phyloP scores from a whole-genome alignment of 2,888 invertebrate species.

The Muschampia plurimacula region DNA sequence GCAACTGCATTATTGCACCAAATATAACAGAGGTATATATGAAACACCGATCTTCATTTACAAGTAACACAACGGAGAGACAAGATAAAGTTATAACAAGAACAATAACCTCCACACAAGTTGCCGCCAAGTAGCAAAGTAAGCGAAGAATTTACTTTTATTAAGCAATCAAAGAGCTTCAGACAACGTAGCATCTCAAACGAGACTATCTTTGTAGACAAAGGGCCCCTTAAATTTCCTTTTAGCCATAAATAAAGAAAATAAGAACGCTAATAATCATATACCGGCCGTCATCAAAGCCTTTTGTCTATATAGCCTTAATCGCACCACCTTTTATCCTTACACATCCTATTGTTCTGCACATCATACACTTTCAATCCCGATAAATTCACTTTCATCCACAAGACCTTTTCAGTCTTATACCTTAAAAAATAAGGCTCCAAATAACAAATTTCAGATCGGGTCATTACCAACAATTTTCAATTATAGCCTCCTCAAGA shows the following conservation, averaged over 20 bases:
- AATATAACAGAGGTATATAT: background rate
- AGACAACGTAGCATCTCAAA: conserved; percentile 33
- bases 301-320: conserved; percentile 49
- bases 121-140: conserved; percentile 30
- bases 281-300: conserved; percentile 50
- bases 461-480: conserved; percentile 55
- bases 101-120: conserved; percentile 32
- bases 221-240: conserved; percentile 31
- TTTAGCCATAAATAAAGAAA: conserved; percentile 35
- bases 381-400: conserved; percentile 44
- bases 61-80: conserved; percentile 18
- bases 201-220: conserved; percentile 37
- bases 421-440: conserved; percentile 38
- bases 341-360: conserved; percentile 55
- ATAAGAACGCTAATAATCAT: conserved; percentile 39
- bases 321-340: conserved; percentile 55
- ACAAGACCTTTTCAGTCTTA: conserved; percentile 43
- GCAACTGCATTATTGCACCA: background rate
- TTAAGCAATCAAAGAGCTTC: conserved; percentile 39
- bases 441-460: conserved; percentile 36
- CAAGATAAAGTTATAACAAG: conserved; percentile 27
- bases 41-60: conserved; percentile 14
- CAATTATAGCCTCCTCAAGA: conserved; percentile 52
- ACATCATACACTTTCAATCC: conserved; percentile 54
- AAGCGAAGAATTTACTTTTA: conserved; percentile 37